These are phyloP conservation scores for Daktulosphaira vitifoliae DNA, from an alignment of 1,140 invertebrate genomes.

Conservation along the genomic window DNA sequence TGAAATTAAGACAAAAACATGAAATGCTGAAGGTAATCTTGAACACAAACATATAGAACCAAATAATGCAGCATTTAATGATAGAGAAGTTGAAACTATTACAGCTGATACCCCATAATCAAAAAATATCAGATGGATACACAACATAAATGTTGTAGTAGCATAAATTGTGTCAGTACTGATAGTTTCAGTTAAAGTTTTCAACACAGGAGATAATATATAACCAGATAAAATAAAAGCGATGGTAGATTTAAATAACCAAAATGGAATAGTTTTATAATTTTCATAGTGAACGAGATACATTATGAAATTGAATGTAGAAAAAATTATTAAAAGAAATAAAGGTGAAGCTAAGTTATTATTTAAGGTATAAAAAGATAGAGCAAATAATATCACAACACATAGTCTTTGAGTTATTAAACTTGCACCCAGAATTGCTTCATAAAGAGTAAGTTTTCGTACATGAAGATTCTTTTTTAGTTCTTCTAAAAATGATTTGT, in stretches of 20 bases:
- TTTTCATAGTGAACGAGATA: constrained; percentile 47
- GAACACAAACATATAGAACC: constrained; percentile 90
- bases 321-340: constrained; percentile 50
- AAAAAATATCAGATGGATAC: constrained; percentile 80
- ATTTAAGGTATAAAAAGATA: constrained; percentile 65
- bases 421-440: constrained; percentile 63
- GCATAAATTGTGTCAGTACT: constrained; percentile 96
- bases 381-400: constrained; percentile 62
- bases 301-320: constrained; percentile 49
- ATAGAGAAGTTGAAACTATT: constrained; percentile 70
- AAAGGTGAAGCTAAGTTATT: constrained; percentile 56
- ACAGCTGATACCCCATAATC: constrained; percentile 81
- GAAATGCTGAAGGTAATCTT: constrained; percentile 66
- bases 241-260: constrained; percentile 53
- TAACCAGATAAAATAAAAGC: constrained; percentile 77
- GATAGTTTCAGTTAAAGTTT: constrained; percentile 88
- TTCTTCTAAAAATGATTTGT: constrained; percentile 73
- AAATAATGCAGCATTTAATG: constrained; percentile 84
- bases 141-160: constrained; percentile 76
- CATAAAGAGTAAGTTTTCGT: constrained; percentile 55
- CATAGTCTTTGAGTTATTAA: constrained; percentile 65
- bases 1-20: constrained; percentile 80
- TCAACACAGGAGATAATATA: constrained; percentile 79
- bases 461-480: constrained; percentile 74
- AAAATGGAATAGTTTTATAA: constrained; percentile 44